Evolutionary conservation across 2,113 vertebrate genomes (phyloP).

Genomic region (Toxotes chatareus): DNA sequence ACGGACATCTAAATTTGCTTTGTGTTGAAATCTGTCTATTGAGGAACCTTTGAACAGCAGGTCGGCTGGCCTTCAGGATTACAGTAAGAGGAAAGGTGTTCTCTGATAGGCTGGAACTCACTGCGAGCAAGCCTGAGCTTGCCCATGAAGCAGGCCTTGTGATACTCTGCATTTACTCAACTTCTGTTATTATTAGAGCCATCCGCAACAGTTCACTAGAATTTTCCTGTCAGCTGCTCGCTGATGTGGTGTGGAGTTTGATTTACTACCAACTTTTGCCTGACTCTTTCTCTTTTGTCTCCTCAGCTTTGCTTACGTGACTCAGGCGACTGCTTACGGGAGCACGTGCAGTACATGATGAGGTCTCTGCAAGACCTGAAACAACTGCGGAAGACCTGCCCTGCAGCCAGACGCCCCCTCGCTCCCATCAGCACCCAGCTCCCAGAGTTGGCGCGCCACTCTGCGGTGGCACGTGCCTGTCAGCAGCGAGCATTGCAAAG

Average conservation of each 20-base stretch:
- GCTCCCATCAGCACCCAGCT: conserved; percentile 53
- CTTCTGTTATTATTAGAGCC: conserved; percentile 20
- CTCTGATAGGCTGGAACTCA: conserved; percentile 4
- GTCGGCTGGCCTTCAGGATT: conserved; percentile 11
- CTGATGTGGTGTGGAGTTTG: not conserved
- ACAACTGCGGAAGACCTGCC: conserved; percentile 77
- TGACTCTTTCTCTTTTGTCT: conserved; percentile 43
- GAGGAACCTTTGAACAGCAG: conserved; percentile 30
- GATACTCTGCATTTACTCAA: conserved; percentile 5
- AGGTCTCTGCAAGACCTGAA: conserved; percentile 85
- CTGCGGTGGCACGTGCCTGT: conserved; percentile 66
- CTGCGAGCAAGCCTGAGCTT: conserved; percentile 49
- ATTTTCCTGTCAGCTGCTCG: not conserved
- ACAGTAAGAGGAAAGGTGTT: conserved; percentile 32
- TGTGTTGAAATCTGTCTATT: conserved; percentile 36
- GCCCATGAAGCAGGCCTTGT: conserved; percentile 8
- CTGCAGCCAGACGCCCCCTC: conserved; percentile 45
- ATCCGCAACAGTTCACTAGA: not conserved
- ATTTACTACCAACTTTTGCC: not conserved
- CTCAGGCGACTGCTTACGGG: conserved; percentile 80
- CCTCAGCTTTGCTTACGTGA: conserved; percentile 87
- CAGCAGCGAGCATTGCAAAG: conserved; percentile 75
- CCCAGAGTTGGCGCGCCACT: conserved; percentile 59
- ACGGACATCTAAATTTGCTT: conserved; percentile 41
- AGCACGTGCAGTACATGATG: conserved; percentile 89